Conservation (phyloP, 2,797 vertebrate genomes). For the Anguilla megastoma region DNA sequence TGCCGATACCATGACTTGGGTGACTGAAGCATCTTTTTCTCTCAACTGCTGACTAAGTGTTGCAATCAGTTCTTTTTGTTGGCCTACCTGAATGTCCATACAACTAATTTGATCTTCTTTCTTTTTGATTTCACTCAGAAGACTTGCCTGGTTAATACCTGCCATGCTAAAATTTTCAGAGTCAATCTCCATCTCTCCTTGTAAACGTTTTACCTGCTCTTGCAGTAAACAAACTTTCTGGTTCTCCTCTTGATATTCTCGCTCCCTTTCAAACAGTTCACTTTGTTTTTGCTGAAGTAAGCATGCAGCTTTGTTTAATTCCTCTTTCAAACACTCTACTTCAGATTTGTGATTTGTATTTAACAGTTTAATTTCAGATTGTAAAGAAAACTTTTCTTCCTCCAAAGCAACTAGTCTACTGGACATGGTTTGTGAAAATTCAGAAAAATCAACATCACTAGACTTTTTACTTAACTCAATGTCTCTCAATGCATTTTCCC, state of each 20-base stretch:
- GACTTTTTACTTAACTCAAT: constrained; percentile 50
- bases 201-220: constrained; percentile 59
- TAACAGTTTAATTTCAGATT: constrained; percentile 62
- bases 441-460: constrained; percentile 45
- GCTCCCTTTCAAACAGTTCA: constrained; percentile 58
- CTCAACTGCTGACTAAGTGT: constrained; percentile 78
- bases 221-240: constrained; percentile 60
- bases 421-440: constrained; percentile 41
- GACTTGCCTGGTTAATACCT: constrained; percentile 50
- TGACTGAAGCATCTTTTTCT: constrained; percentile 77
- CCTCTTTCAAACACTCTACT: constrained; percentile 56
- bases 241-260: constrained; percentile 51
- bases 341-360: constrained; percentile 59
- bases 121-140: constrained; percentile 57
- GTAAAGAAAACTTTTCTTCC: constrained; percentile 62
- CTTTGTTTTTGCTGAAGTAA: constrained; percentile 56
- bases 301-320: constrained; percentile 56
- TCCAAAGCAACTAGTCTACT: constrained; percentile 50
- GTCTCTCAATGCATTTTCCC: constrained; percentile 63
- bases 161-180: constrained; percentile 57
- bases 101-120: constrained; percentile 69
- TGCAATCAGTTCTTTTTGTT: constrained; percentile 80
- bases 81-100: constrained; percentile 75
- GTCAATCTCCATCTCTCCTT: constrained; percentile 55
- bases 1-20: constrained; percentile 75